A percentile compares a stretch with the other conserved stretches of the same genome.
Conservation (phyloP, 1,140 invertebrate genomes). For the Latrodectus geometricus region DNA sequence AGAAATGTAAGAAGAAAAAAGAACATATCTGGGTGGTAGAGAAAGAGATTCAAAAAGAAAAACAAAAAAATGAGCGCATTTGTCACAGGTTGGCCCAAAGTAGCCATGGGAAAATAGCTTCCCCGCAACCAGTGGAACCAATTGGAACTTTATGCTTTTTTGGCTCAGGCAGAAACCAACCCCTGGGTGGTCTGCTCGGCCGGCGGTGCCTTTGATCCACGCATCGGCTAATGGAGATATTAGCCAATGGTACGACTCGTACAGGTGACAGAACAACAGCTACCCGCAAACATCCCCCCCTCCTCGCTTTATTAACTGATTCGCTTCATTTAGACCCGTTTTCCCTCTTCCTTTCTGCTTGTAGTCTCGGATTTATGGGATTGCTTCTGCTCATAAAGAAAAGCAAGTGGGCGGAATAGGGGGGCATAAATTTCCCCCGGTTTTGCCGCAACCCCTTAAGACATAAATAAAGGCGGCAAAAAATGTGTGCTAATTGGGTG, state of each 20-base stretch:
- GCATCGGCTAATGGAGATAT: constrained; percentile 51
- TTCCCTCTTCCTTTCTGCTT: neutral
- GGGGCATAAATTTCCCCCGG: too few relatives aligned
- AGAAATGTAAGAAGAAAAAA: too few relatives aligned
- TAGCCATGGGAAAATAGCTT: constrained; percentile 46
- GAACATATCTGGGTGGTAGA: too few relatives aligned
- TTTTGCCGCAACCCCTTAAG: too few relatives aligned
- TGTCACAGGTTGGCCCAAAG: constrained; percentile 26
- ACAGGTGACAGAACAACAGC: constrained; percentile 54
- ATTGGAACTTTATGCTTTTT: constrained; percentile 55
- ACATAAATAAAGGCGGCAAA: too few relatives aligned
- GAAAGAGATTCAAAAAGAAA: neutral
- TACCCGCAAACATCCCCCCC: neutral
- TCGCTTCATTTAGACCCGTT: constrained; percentile 19
- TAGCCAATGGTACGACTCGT: constrained; percentile 52
- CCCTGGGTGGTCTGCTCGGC: neutral
- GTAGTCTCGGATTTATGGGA: neutral
- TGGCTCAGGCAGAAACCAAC: constrained; percentile 1
- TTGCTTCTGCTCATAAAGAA: too few relatives aligned
- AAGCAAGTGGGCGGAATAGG: neutral
- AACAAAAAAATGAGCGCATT: constrained; percentile 4
- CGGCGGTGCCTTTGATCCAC: constrained; percentile 38
- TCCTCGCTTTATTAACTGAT: constrained; percentile 45
- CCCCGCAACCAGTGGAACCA: constrained; percentile 45
- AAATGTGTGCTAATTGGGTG: too few relatives aligned